Evolutionary conservation across 2,113 vertebrate species (phyloP).

Genomic region (Pygoscelis antarcticus): DNA sequence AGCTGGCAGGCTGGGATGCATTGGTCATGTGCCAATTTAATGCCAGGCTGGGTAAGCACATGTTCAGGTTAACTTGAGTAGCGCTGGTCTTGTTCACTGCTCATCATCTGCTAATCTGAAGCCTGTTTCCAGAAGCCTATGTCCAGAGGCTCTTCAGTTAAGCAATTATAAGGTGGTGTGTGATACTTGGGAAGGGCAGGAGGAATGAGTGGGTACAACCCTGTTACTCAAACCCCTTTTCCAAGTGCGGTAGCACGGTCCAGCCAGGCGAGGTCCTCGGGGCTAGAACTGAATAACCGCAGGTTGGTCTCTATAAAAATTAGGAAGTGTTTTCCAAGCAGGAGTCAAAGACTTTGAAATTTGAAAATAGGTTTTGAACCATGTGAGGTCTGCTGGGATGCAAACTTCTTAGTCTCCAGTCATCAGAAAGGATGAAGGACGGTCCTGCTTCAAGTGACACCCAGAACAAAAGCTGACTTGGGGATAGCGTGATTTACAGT

Average conservation of each 20-base stretch:
- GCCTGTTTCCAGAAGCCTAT: neutral
- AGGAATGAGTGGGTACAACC: fast-evolving
- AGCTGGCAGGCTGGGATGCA: neutral
- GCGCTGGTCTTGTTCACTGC: neutral
- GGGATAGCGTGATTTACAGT: neutral
- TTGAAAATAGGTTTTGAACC: neutral
- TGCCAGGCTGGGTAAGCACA: neutral
- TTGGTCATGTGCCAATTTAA: neutral
- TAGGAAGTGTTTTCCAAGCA: neutral
- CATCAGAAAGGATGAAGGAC: neutral
- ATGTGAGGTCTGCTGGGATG: neutral
- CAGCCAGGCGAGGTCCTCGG: neutral
- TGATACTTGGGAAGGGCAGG: neutral
- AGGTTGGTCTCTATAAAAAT: fast-evolving
- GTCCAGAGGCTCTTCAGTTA: neutral
- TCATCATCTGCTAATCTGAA: neutral
- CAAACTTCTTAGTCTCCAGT: neutral
- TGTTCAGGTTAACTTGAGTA: neutral
- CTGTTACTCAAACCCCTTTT: neutral
- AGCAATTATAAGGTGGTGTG: neutral
- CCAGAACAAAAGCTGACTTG: neutral
- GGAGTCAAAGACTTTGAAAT: neutral
- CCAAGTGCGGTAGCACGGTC: neutral
- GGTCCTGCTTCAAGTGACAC: neutral
- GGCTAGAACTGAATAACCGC: fast-evolving